Evolutionary conservation across 1,140 invertebrate genomes (phyloP).

Genomic region (Cydia pomonella): DNA sequence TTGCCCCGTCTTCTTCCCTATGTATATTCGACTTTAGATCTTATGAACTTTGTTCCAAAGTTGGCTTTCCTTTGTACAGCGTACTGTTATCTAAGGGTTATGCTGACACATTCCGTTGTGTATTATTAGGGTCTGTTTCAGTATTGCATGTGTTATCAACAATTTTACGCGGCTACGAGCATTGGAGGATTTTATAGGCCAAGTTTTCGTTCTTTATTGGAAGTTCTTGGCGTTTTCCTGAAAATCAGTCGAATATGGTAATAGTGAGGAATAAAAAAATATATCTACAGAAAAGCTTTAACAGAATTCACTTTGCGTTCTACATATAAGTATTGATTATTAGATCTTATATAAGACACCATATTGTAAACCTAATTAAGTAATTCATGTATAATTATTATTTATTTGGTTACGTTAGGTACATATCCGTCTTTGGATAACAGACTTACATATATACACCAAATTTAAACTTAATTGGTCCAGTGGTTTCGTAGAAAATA

Average conservation of each 20-base stretch:
- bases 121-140: slow-evolving; percentile 50
- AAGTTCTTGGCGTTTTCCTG: slow-evolving; percentile 44
- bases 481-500: too few relatives aligned
- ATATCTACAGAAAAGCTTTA: too few relatives aligned
- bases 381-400: too few relatives aligned
- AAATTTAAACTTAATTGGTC: too few relatives aligned
- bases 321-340: too few relatives aligned
- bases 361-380: too few relatives aligned
- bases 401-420: too few relatives aligned
- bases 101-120: slow-evolving; percentile 41
- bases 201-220: slow-evolving; percentile 50
- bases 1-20: neutral
- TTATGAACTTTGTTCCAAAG: neutral
- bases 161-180: slow-evolving; percentile 49
- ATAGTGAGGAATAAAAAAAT: neutral
- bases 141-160: slow-evolving; percentile 53
- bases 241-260: neutral
- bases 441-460: too few relatives aligned
- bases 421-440: too few relatives aligned
- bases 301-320: too few relatives aligned
- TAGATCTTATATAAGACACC: too few relatives aligned
- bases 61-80: neutral
- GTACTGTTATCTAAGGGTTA: slow-evolving; percentile 29
- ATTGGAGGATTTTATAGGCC: slow-evolving; percentile 52
- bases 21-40: neutral